Base-by-base conservation (phyloP, 2,888 invertebrate genomes). In the Acheta domesticus region DNA sequence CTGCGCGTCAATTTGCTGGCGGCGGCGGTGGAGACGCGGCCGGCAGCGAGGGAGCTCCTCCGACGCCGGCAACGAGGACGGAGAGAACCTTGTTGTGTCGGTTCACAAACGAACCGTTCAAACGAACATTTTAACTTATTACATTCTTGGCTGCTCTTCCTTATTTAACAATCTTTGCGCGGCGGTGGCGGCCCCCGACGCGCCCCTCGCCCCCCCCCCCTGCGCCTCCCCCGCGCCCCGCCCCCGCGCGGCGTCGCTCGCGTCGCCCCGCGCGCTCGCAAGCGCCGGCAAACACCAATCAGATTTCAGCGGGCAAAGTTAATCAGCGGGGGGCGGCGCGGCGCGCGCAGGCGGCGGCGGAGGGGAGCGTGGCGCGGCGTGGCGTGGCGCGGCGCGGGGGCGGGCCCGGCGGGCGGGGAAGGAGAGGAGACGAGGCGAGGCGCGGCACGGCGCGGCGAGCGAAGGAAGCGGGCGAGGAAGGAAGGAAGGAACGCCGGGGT, bases 271-370 rank as follows among this genome's bases (percentile, higher is more conserved):
- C 49, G 50, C 77, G 21, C 79, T 21, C 79, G 48, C 73, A 23
- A 16, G 62, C 48, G n/a, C 78, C 76, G 49, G 62, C 62, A 62
- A n/a, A 62, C 78, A 75, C 78, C 80, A 80, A 80, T 80, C 77
- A 80, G 78, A 79, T 80, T 79, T 73, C 62, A 79, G 79, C 74
- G 74, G 79, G 80, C 62, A 74, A 78, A 78, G 80, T 81, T 81
- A 81, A 81, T 81, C 80, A 81, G 80, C 78, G 78, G 78, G 75
- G 62, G 78, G 62, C 62, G 14, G 16, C 62, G 62, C n/a, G 62
- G 62, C 14, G 62, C 62, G 62, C 62, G n/a, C 36, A 36, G 36
- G 36, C 36, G 36, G 62, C 16, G 62, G 16, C 62, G 12, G 62
- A 62, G 62, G 62, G 62, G 62, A 14, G 62, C 62, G 62, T 62